Evolutionary conservation across 2,797 vertebrate genomes (phyloP), one percentile per base, ranked within the genome.

Genomic region (Tapirus indicus): DNA sequence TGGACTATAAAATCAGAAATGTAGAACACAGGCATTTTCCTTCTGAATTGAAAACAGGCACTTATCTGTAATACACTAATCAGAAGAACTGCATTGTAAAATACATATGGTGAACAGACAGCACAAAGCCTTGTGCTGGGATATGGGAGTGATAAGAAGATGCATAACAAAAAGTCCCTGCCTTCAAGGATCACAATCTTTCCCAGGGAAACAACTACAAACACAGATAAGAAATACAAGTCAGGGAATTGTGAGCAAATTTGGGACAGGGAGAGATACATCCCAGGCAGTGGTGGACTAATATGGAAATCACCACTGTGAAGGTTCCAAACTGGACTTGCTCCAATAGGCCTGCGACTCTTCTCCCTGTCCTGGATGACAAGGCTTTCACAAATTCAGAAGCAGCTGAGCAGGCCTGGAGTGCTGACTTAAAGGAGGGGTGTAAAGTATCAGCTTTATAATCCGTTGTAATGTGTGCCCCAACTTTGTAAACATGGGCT

Each of bases 271-370:
- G 10, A 72, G 6, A 35, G 17, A 77, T 11, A 16, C 4, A 2
- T 11, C 54, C 17, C 29, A 7, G 6, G 1, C 1, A n/a, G 47
- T 0, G 5, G 3, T 12, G 12, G 10, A 66, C 1, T 7, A 12
- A 18, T 13, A 1, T 47, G 78, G 23, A 64, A 16, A 49, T 29
- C 0, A 0, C 29, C 29, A 47, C 16, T 21, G 10, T 17, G 35
- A 58, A 54, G 3, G 5, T 7, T 25, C 20, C n/a, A 44, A 27
- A 17, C 7, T 49, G 35, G 17, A 44, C 25, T 41, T 6, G 64
- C 32, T 38, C 17, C 6, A 12, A 0, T 7, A 2, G 20, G 4
- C 38, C 32, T 49, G n/a, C 23, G 13, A 38, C 3, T 89, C 16
- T 74, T 56, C 20, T 41, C 0, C 18, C 21, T 78, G 20, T 29